Evolutionary conservation across 2,113 vertebrate species (phyloP), one percentile per base, ranked within the genome.

Genomic region (Astatotilapia flaviijosephi): DNA sequence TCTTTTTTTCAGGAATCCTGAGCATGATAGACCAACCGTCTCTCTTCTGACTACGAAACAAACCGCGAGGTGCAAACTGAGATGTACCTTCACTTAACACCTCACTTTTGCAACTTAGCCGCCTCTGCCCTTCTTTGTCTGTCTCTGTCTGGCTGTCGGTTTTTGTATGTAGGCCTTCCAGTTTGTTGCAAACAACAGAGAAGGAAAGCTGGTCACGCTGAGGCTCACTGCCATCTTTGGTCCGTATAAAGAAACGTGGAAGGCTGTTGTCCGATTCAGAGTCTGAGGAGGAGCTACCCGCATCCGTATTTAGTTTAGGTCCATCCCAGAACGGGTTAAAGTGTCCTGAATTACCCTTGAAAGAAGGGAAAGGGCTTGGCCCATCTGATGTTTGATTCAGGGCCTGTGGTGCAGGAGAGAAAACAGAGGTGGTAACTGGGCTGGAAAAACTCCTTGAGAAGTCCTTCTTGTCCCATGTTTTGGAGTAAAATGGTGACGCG

Each of bases 1-100:
- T 99, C 95, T 99, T 99, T 94, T 98, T 99, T 87, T 99, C 99
- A 0, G 99, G 99, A 85, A 99, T 99, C 90, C 99, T 97, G 91
- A 99, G 90, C 99, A 99, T 97, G 92, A 99, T 96, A 0, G 98
- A 94, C 99, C 99, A 99, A 13, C 98, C 99, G 0, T 98, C 95
- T 49, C 93, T 96, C 49, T 94, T 97, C 86, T 90, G 96, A 89
- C 96, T 97, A 83, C 96, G 96, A 94, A 98, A 98, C 33, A 99
- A 96, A 6, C 96, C 92, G 2, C 81, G 90, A 2, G 97, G 97
- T 35, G 97, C 87, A 15, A 97, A 96, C 4, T 94, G 92, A 45
- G 87, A 90, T 4, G 94, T 92, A 3, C 88, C 37, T 0, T 93
- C 85, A 4, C 92, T 94, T 83, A 95, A 94, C 0, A 83, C 11